These are phyloP conservation scores for Gasterosteus aculeatus DNA, from an alignment of 2,113 vertebrate species.

Conservation along the genomic window DNA sequence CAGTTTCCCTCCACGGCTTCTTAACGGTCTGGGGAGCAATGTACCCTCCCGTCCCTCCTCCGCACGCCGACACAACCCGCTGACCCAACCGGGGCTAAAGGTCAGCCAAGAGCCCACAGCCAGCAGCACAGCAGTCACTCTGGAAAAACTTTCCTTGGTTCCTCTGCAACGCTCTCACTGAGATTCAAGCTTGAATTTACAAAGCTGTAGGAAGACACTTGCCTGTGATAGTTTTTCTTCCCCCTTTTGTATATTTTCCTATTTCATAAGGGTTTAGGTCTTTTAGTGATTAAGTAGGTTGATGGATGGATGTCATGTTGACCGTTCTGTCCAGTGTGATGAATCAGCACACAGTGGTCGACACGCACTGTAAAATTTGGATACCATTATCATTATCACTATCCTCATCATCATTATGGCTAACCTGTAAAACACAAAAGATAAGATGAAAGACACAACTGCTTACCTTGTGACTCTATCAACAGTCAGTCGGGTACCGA, in stretches of 20 bases:
- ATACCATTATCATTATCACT: neutral
- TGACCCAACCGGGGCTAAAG: conserved; percentile 54
- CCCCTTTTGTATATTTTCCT: neutral
- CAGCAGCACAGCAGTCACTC: conserved; percentile 34
- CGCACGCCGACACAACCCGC: conserved; percentile 43
- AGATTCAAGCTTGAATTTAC: conserved; percentile 11
- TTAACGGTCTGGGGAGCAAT: conserved; percentile 71
- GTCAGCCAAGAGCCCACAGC: conserved; percentile 48
- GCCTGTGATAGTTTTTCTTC: conserved; percentile 5
- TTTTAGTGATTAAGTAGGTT: neutral
- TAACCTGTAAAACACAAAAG: conserved; percentile 15
- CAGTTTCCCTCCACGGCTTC: conserved; percentile 52
- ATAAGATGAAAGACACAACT: neutral
- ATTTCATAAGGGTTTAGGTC: conserved; percentile 5
- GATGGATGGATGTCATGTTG: neutral
- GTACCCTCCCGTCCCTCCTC: conserved; percentile 57
- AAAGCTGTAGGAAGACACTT: neutral
- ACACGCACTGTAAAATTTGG: neutral
- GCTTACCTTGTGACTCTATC: neutral
- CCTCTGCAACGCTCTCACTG: conserved; percentile 18
- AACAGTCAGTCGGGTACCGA: neutral
- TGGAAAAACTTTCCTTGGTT: conserved; percentile 45
- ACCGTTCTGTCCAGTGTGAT: neutral
- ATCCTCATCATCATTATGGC: neutral
- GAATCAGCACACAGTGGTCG: neutral